Evolutionary conservation across 2,113 vertebrate genomes (phyloP), one percentile per base, ranked within the genome.

Genomic region (Garra rufa): DNA sequence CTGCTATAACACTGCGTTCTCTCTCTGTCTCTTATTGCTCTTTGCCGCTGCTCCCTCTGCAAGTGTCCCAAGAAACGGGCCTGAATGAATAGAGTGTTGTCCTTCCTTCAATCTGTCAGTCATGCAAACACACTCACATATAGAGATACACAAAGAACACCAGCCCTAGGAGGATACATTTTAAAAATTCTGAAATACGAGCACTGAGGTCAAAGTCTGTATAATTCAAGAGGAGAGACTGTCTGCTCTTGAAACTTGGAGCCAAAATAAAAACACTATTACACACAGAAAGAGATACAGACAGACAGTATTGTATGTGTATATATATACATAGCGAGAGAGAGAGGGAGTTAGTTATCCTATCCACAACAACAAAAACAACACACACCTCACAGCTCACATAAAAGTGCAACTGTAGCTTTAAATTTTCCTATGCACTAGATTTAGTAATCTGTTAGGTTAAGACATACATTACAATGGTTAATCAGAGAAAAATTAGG

Each of bases 91-190:
- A 76, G 48, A 77, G 34, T 14, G 13, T 24, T 59, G 75, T 43
- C 30, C 34, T n/a, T 43, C 30, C 34, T 38, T 77, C 30, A 77
- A 59, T 59, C 21, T 77, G 75, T 41, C 75, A 77, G 50, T 77
- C 75, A 77, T 38, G 48, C 75, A 76, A 57, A 76, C 28, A 55
- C 19, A 38, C 19, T 57, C 19, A 41, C 50, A 76, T 55, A 30
- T 11, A 34, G 28, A 76, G 9, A 55, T n/a, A 55, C 30, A 55
- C 74, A 77, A 30, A 77, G 10, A 26, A 38, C 21, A 41, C 52
- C 41, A 57, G 6, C 30, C 75, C 30, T n/a, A 77, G 13, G 75
- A 57, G 75, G 19, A 24, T 41, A 41, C 67, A 8, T 77, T 76
- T 55, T 55, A 5, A 13, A 55, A 52, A 34, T n/a, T 76, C 48